Evolutionary conservation across 2,888 invertebrate species (phyloP), one percentile per base, ranked within the genome.

Genomic region (Drosophila borealis): DNA sequence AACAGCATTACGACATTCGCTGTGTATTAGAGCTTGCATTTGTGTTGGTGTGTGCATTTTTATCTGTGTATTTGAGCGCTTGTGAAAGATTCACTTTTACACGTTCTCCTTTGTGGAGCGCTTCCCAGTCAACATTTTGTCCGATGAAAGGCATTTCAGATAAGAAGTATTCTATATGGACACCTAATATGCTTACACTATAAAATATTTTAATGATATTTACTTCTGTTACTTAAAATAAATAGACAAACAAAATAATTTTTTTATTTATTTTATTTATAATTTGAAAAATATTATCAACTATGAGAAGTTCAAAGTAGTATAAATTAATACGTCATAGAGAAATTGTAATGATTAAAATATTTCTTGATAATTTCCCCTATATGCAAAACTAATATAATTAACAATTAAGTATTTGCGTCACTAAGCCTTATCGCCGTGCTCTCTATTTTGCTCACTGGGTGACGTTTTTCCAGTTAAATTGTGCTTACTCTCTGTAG

Each of bases 391-490:
- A 33, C n/a, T n/a, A 25, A 34, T 25, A 33, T 45, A 56, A 56
- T 60, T 56, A 73, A 48, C 42, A 59, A 64, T 64, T 29, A 17
- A 51, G n/a, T 17, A 37, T 57, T 36, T 70, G 61, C 51, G 45
- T 64, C 48, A 77, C 49, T 55, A 41, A 60, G 60, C 42, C 70
- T 64, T 80, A 76, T 62, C 80, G 29, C 21, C 45, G 44, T 3
- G 37, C 36, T 63, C 49, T 66, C 21, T 11, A 42, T 19, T 49
- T 46, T 69, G 76, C 53, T 78, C 33, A 50, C 50, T 88, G 86
- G 89, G 80, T 78, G 72, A 85, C 67, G 69, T 86, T 85, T 87
- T 85, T 85, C 88, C 77, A 85, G 82, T 82, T 88, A 85, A 73
- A 63, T 86, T 73, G 67, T 71, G 70, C 63, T 51, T 44, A 33